Evolutionary conservation across 2,113 vertebrate genomes (phyloP).

Genomic region (Zootoca vivipara): DNA sequence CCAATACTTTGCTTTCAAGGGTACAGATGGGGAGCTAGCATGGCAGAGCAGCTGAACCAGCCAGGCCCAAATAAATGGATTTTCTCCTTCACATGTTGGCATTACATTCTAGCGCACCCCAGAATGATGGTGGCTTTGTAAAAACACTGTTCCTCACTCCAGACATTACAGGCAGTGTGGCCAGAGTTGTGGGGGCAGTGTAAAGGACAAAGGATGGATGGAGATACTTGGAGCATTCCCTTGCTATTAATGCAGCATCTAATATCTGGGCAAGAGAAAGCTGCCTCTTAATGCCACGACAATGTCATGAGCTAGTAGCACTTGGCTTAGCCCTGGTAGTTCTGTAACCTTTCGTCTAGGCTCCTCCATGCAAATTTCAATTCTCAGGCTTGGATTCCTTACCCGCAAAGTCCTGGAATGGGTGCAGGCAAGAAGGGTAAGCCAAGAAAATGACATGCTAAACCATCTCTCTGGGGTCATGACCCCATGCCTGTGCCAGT

Average conservation of each 20-base stretch:
- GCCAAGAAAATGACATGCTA: neutral
- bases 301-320: constrained; percentile 43
- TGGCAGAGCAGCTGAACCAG: no score
- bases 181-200: neutral
- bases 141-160: neutral
- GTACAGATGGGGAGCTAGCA: no score
- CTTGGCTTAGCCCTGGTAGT: constrained; percentile 5
- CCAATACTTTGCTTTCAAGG: no score
- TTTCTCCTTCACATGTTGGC: neutral
- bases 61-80: no score
- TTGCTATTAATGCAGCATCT: constrained; percentile 15
- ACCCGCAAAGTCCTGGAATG: neutral
- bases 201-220: fast-evolving
- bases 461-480: neutral
- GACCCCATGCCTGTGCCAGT: neutral
- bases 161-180: neutral
- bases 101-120: neutral
- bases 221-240: neutral
- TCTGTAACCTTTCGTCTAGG: neutral
- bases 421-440: neutral
- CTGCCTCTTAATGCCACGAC: neutral
- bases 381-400: neutral
- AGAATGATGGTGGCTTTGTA: neutral
- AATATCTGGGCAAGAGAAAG: constrained; percentile 18
- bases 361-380: neutral